phyloP scores from a whole-genome alignment of 2,888 invertebrate species.

The Epirrhoe alternata region DNA sequence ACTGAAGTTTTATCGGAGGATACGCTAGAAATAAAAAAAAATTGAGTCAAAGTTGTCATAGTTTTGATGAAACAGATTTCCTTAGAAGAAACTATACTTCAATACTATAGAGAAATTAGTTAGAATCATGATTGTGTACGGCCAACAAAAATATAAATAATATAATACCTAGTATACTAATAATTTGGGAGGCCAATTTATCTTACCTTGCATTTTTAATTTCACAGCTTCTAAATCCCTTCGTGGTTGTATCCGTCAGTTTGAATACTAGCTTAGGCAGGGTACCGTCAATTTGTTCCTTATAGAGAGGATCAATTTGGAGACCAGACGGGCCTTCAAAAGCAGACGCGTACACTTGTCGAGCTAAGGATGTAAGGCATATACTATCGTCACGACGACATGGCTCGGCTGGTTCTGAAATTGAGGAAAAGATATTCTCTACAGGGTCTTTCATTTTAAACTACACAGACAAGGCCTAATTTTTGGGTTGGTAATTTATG shows the following conservation, averaged over 20 bases:
- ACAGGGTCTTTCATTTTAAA: no score
- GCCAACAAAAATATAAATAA: no score
- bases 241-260: slow-evolving; percentile 32
- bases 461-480: no score
- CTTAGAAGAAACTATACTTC: no score
- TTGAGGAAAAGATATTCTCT: neutral
- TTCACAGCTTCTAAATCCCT: slow-evolving; percentile 42
- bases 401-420: slow-evolving; percentile 10
- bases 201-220: slow-evolving; percentile 36
- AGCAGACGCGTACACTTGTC: neutral
- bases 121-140: no score
- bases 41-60: no score
- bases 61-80: no score
- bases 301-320: slow-evolving; percentile 47
- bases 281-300: slow-evolving; percentile 36
- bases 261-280: slow-evolving; percentile 36
- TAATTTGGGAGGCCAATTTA: neutral
- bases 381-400: slow-evolving; percentile 7
- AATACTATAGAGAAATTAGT: no score
- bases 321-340: neutral
- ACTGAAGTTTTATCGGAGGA: slow-evolving; percentile 12
- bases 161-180: no score
- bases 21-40: slow-evolving; percentile 15
- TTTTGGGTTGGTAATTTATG: no score
- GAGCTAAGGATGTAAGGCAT: slow-evolving; percentile 8